A percentile compares a stretch with the other conserved stretches of the same genome.
Conservation (phyloP, 53 echinoderm and acorn worm species). For the Glandiceps talaboti region DNA sequence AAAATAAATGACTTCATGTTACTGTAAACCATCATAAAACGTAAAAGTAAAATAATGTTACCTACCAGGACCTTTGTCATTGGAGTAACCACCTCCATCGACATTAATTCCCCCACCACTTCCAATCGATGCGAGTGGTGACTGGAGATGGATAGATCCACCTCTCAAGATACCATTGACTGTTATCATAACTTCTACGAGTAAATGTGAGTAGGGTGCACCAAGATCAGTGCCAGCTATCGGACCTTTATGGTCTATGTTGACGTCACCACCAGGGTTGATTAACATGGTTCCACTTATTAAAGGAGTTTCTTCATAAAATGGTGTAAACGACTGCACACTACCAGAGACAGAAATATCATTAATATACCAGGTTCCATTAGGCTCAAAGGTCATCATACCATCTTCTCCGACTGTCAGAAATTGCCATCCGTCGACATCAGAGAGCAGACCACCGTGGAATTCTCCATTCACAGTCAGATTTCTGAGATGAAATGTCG, state of each 20-base stretch:
- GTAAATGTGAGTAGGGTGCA: conserved; percentile 21
- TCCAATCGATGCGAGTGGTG: conserved; percentile 18
- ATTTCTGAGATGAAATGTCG: conserved; percentile 36
- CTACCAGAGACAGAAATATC: conserved; percentile 33
- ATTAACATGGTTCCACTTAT: conserved; percentile 18
- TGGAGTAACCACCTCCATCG: conserved; percentile 42
- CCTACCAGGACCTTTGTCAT: conserved; percentile 62
- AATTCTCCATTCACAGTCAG: conserved; percentile 30
- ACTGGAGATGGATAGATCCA: conserved; percentile 32
- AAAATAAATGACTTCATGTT: no score
- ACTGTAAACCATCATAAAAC: no score
- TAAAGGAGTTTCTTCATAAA: conserved; percentile 20
- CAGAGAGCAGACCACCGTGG: conserved; percentile 37
- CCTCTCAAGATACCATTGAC: conserved; percentile 30
- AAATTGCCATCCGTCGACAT: conserved; percentile 19
- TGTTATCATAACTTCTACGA: conserved; percentile 12
- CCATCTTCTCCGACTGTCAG: conserved; percentile 25
- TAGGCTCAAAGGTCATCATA: conserved; percentile 40
- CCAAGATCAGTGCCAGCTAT: conserved; percentile 14
- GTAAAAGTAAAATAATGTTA: no score
- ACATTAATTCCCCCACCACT: conserved; percentile 32
- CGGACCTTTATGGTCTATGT: conserved; percentile 36
- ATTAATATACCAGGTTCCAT: conserved; percentile 24
- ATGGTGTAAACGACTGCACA: conserved; percentile 30
- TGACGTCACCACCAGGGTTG: conserved; percentile 22